Evolutionary conservation across 2,888 invertebrate species (phyloP), one percentile per base, ranked within the genome.

Genomic region (Hemithea aestivaria): DNA sequence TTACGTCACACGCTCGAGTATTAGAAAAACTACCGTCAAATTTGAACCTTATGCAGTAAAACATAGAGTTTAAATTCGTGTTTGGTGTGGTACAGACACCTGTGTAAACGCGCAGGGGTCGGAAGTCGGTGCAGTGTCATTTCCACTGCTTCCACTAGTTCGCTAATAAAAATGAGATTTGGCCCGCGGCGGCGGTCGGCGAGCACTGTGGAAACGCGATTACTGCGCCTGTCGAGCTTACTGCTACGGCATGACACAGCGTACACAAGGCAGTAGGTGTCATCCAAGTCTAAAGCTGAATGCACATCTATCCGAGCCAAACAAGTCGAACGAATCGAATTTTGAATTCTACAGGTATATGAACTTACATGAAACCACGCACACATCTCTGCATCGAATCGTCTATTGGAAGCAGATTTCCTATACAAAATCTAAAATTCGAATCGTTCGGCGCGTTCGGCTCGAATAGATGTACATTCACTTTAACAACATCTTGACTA

Each of bases 111-210:
- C 59, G 67, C 65, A 61, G 73, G 66, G 78, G 75, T 79, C 76
- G 83, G 82, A 83, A 83, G 81, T 80, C 72, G 69, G 71, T 84
- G 84, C 85, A 85, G 74, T 81, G 84, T 84, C 83, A 83, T 81
- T 84, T 79, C 81, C 78, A 81, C 81, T 78, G 70, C 69, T 73
- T 73, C 76, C 76, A 79, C 75, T 72, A 73, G 74, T 80, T 74
- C 78, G 70, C 75, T 74, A 77, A 79, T 83, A 82, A 79, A 80
- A 83, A 79, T 74, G 75, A 73, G 79, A 82, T 83, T 83, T 74
- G 71, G 64, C 69, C 62, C 56, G 53, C 41, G 45, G 38, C 42
- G 40, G 23, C 27, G 8, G 12, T 25, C 46, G 49, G 49, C 49
- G 39, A 39, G 39, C 51, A 5, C 16, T 16, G 16, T 5, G 29